phyloP scores from a whole-genome alignment of 1,140 invertebrate genomes.

The Drosophila nigromelanica region DNA sequence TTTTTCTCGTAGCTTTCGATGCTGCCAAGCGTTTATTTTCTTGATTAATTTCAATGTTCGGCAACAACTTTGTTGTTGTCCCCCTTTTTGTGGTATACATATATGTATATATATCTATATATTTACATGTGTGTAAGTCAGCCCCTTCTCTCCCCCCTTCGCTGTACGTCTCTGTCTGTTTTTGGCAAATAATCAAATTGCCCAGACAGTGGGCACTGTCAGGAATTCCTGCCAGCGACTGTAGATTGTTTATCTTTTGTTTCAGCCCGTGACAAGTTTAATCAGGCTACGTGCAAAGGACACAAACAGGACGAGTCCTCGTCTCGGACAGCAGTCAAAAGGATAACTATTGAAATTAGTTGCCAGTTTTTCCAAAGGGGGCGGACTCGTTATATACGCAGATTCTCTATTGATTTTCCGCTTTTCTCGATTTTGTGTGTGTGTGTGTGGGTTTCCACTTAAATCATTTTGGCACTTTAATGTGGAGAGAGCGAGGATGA shows the following conservation, averaged over 20 bases:
- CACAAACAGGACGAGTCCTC: slow-evolving; percentile 6
- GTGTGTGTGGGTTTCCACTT: slow-evolving; percentile 18
- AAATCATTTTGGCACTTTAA: slow-evolving; percentile 77
- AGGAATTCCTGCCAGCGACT: slow-evolving; percentile 30
- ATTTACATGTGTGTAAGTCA: slow-evolving; percentile 18
- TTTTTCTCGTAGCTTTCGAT: slow-evolving; percentile 35
- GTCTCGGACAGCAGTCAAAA: slow-evolving; percentile 54
- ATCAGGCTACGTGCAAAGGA: slow-evolving; percentile 60
- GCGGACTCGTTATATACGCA: slow-evolving; percentile 1
- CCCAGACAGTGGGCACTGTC: slow-evolving; percentile 55
- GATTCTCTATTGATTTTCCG: slow-evolving; percentile 63
- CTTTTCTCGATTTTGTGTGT: neutral
- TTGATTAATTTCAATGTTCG: slow-evolving; percentile 78
- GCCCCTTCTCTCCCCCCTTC: neutral
- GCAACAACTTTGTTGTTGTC: slow-evolving; percentile 58
- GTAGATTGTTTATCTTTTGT: slow-evolving; percentile 77
- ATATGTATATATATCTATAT: slow-evolving; percentile 19
- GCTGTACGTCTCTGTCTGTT: slow-evolving; percentile 49
- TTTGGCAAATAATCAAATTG: slow-evolving; percentile 81
- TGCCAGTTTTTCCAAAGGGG: slow-evolving; percentile 36
- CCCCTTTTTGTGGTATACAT: slow-evolving; percentile 41
- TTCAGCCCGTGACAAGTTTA: slow-evolving; percentile 73
- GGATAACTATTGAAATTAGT: slow-evolving; percentile 82
- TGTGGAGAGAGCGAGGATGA: slow-evolving; percentile 1
- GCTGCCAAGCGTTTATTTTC: slow-evolving; percentile 80